Evolutionary conservation across 2,113 vertebrate species (phyloP).

Genomic region (Aptenodytes patagonicus): DNA sequence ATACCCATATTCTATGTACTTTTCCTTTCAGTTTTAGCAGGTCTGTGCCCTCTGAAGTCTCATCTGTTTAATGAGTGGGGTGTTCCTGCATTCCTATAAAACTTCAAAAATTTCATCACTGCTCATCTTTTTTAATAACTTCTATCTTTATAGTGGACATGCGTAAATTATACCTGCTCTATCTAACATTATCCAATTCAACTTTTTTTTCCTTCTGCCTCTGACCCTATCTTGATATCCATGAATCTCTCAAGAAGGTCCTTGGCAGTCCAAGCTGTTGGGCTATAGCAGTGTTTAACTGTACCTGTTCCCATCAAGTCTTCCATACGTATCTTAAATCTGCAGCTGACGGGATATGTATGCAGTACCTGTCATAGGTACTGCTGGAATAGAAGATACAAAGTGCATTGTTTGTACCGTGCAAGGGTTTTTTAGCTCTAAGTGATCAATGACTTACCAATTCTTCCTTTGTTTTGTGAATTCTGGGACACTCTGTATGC

Average conservation of each 20-base stretch:
- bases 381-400: neutral
- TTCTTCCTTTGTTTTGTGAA: neutral
- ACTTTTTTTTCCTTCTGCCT: neutral
- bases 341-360: neutral
- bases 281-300: neutral
- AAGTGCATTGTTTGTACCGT: neutral
- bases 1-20: neutral
- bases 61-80: neutral
- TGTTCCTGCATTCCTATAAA: neutral
- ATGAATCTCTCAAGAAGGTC: neutral
- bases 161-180: neutral
- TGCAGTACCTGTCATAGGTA: neutral
- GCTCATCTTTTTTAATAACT: neutral
- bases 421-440: neutral
- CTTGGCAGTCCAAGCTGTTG: neutral
- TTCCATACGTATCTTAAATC: neutral
- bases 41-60: neutral
- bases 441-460: neutral
- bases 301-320: neutral
- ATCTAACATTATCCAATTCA: neutral
- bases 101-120: neutral
- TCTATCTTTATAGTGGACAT: neutral
- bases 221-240: neutral
- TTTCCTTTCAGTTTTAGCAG: neutral
- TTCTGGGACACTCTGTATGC: neutral